A percentile compares a stretch with the other conserved stretches of the same genome.
These are phyloP conservation scores for Botia almorhae DNA, from an alignment of 2,797 vertebrate species.

Conservation along the genomic window DNA sequence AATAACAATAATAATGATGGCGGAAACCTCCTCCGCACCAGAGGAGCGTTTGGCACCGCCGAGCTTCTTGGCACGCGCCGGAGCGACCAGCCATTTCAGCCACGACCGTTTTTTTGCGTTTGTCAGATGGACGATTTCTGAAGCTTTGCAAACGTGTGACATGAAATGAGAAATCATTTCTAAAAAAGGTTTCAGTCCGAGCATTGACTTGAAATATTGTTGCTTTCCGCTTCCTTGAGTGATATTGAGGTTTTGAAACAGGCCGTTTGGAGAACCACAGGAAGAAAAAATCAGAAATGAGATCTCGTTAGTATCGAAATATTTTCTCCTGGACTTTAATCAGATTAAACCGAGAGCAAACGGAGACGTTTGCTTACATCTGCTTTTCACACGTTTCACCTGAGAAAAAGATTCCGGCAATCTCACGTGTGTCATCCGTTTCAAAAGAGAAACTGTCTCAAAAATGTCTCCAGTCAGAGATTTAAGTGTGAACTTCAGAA, in stretches of 20 bases:
- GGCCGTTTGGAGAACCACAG: neutral
- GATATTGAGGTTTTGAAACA: neutral
- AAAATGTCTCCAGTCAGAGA: too few species aligned
- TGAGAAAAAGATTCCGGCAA: too few species aligned
- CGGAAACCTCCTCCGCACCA: slow-evolving; percentile 49
- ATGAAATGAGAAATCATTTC: slow-evolving; percentile 2
- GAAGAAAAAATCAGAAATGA: neutral
- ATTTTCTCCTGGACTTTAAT: too few species aligned
- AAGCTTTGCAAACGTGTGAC: slow-evolving; percentile 21
- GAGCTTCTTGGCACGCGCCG: slow-evolving; percentile 10
- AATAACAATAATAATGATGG: slow-evolving; percentile 40
- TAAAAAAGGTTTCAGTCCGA: neutral
- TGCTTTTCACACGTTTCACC: too few species aligned
- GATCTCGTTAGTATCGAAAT: too few species aligned
- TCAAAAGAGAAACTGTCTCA: too few species aligned
- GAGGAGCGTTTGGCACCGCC: slow-evolving; percentile 15
- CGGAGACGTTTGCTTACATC: too few species aligned
- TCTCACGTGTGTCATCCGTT: too few species aligned
- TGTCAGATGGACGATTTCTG: slow-evolving; percentile 25
- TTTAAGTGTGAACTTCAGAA: too few species aligned
- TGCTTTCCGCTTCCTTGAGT: neutral
- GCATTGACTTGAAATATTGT: neutral
- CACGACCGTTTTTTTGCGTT: slow-evolving; percentile 13
- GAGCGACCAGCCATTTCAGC: slow-evolving; percentile 40
- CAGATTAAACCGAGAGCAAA: too few species aligned